Percentiles rank a stretch among this genome's conserved stretches.
Evolutionary conservation across 1,140 invertebrate genomes (phyloP).

Genomic region (Drosophila oshimai): DNA sequence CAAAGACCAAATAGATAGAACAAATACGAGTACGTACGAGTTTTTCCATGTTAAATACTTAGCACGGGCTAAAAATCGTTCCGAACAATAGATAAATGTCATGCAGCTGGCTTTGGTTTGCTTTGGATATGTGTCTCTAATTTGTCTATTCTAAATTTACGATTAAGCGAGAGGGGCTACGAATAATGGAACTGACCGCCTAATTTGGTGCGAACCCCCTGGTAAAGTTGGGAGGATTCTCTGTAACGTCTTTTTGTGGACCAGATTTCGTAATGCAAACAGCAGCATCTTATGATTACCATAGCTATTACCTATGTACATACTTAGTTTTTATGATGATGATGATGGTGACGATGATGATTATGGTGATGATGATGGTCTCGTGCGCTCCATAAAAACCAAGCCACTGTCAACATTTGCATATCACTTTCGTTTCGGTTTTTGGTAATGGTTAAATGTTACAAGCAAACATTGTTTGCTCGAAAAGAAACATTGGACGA

Average conservation of each 20-base stretch:
- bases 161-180: conserved; percentile 2
- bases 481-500: conserved; percentile 1
- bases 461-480: conserved; percentile 32
- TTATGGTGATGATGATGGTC: conserved; percentile 38
- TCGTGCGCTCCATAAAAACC: conserved; percentile 50
- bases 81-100: conserved; percentile 67
- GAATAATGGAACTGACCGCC: conserved; percentile 33
- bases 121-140: conserved; percentile 49
- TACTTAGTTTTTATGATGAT: conserved; percentile 13
- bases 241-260: neutral
- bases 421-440: conserved; percentile 67
- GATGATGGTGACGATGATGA: conserved; percentile 25
- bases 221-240: neutral
- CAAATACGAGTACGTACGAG: conserved; percentile 3
- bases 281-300: conserved; percentile 18
- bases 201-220: conserved; percentile 33
- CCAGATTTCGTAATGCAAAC: conserved; percentile 22
- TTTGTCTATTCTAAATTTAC: conserved; percentile 70
- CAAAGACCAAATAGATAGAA: conserved; percentile 21
- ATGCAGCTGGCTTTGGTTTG: conserved; percentile 50
- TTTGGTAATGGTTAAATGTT: conserved; percentile 47
- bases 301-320: conserved; percentile 40
- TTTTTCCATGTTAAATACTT: conserved; percentile 52
- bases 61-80: conserved; percentile 45
- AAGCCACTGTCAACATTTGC: conserved; percentile 64